Conservation (phyloP, 2,113 vertebrate genomes). For the Paraplagusia blochii region DNA sequence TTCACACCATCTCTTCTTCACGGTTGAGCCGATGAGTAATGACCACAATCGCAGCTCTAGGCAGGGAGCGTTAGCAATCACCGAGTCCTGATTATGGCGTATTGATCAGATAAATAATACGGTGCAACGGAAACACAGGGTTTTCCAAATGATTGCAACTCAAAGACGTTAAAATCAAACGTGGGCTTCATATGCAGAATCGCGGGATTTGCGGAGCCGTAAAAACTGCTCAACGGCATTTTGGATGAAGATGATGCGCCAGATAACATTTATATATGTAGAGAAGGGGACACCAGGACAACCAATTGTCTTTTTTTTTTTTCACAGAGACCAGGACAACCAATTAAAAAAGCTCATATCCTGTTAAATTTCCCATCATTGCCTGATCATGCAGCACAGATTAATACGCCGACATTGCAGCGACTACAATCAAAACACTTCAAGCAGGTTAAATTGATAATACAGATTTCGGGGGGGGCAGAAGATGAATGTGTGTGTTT, state of each 20-base stretch:
- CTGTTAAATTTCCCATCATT: not conserved
- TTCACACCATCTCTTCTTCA: conserved; percentile 33
- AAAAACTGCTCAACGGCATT: conserved; percentile 17
- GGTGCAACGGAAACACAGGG: conserved; percentile 2
- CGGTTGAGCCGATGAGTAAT: conserved; percentile 34
- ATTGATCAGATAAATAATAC: conserved; percentile 39
- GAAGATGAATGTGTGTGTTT: conserved; percentile 24
- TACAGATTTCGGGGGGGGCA: conserved; percentile 4
- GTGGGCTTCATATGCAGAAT: conserved; percentile 6
- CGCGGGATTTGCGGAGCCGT: conserved; percentile 34
- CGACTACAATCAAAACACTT: conserved; percentile 5
- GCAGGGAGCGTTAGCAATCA: not conserved
- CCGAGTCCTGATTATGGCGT: conserved; percentile 6
- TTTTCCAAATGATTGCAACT: conserved; percentile 28
- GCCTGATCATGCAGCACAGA: not conserved
- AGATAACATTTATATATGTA: not conserved
- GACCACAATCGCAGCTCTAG: conserved; percentile 11
- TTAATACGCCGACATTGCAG: not conserved
- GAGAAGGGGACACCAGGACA: not conserved
- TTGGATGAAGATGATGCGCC: not conserved
- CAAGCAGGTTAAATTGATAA: not conserved
- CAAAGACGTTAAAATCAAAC: conserved; percentile 21
- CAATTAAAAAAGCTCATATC: conserved; percentile 6
- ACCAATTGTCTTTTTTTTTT: too few relatives aligned
- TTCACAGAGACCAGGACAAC: conserved; percentile 4